Percentiles rank a stretch among this genome's conserved stretches.
These are phyloP conservation scores for Dromiciops gliroides DNA, from an alignment of 2,113 vertebrate genomes.

Conservation along the genomic window DNA sequence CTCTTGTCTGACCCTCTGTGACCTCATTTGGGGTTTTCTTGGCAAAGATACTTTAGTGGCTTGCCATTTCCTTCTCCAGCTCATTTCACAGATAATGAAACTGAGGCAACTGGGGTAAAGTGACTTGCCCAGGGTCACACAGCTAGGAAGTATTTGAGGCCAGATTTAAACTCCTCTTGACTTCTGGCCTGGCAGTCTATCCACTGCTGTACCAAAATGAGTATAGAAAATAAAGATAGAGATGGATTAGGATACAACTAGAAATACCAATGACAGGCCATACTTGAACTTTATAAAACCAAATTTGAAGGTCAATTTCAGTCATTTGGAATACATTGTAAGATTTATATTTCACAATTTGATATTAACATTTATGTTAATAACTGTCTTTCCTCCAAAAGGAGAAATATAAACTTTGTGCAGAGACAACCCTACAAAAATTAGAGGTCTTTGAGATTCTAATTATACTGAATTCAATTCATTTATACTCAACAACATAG, in stretches of 20 bases:
- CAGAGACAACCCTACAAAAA: neutral
- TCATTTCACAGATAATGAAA: no score
- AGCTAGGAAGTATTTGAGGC: no score
- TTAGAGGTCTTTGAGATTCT: neutral
- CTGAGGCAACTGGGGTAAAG: no score
- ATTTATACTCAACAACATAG: neutral
- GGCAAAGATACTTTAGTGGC: no score
- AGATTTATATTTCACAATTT: neutral
- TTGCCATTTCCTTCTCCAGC: no score
- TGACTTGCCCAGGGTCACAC: no score
- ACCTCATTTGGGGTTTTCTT: no score
- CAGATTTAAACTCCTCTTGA: no score
- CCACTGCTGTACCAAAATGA: neutral
- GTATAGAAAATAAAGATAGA: neutral
- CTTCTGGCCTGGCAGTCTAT: no score
- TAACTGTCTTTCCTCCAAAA: neutral
- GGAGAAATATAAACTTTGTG: neutral
- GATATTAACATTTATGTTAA: neutral
- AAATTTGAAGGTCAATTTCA: neutral
- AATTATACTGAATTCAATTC: slow-evolving; percentile 5
- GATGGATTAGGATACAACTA: neutral
- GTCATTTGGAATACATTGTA: neutral
- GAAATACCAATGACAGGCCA: neutral
- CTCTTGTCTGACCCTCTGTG: no score
- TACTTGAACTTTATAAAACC: neutral